Conservation (phyloP, 1,140 invertebrate species). For the Anagrus nilaparvatae region DNA sequence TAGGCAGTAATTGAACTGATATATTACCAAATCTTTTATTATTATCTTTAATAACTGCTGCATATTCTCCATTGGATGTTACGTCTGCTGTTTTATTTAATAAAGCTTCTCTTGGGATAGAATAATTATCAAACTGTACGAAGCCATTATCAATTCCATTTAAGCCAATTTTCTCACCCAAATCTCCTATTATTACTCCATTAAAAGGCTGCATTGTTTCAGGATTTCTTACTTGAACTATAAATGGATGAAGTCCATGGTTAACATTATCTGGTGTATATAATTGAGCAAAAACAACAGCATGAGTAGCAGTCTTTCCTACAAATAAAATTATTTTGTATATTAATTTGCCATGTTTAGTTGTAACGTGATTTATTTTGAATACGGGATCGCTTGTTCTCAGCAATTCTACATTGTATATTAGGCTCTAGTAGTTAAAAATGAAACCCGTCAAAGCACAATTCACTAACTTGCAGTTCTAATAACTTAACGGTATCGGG, state of each 20-base stretch:
- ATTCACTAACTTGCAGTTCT: too few relatives aligned
- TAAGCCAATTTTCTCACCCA: slow-evolving; percentile 79
- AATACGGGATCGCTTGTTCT: too few relatives aligned
- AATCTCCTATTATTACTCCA: slow-evolving; percentile 64
- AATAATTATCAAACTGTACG: slow-evolving; percentile 76
- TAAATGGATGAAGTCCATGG: slow-evolving; percentile 79
- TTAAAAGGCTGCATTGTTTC: slow-evolving; percentile 62
- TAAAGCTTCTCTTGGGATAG: slow-evolving; percentile 69
- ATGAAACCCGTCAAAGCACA: too few relatives aligned
- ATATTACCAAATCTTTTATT: slow-evolving; percentile 63
- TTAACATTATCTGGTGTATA: slow-evolving; percentile 57
- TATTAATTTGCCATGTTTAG: too few relatives aligned
- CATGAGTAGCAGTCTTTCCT: slow-evolving; percentile 79
- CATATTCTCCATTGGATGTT: slow-evolving; percentile 70
- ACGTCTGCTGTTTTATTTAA: slow-evolving; percentile 85
- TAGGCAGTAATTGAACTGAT: too few relatives aligned
- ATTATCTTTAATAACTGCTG: slow-evolving; percentile 64
- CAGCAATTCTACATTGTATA: too few relatives aligned
- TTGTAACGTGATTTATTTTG: too few relatives aligned
- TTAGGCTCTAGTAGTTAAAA: too few relatives aligned
- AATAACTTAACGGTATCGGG: too few relatives aligned
- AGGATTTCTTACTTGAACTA: slow-evolving; percentile 72
- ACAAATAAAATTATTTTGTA: too few relatives aligned
- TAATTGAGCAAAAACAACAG: slow-evolving; percentile 81
- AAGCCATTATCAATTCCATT: slow-evolving; percentile 91